Base-by-base conservation (phyloP, 2,113 vertebrate species). In the Litocranius walleri region DNA sequence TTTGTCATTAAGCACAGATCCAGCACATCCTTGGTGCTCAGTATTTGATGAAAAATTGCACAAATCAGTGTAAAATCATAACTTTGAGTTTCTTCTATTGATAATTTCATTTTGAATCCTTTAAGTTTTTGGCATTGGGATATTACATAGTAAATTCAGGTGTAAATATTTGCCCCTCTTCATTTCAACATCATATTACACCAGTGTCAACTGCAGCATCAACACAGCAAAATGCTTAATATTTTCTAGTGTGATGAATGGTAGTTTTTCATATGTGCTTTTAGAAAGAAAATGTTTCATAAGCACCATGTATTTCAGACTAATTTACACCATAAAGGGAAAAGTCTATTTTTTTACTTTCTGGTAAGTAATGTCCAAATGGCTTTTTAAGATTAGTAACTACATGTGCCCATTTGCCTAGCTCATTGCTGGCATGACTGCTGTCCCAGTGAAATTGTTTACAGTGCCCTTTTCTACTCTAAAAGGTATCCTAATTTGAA, bases 281-380 rank as follows among this genome's bases (percentile, higher is more conserved):
- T 50, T 77, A 56, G 54, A 93, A 71, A 95, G 17, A 93, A 96
- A 97, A 67, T 40, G 15, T 95, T 94, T 71, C 40, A 33, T 50
- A 81, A 97, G 29, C 30, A 61, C 56, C 16, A 52, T 71, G 7
- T 92, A 48, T 85, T 78, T 57, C 13, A 50, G 45, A 71, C 9
- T 89, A 78, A 78, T 89, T 78, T 87, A 91, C 23, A 93, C 67
- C 45, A 52, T 25, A 56, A 94, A 78, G 12, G 36, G 33, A 36
- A 83, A 40, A 54, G 30, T 30, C 12, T 71, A 57, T 74, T 90
- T 36, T 64, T 91, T 29, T 45, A 48, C 15, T 74, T 84, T 21
- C 54, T 61, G 30, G 27, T 61, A 95, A 45, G 25, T 64, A 17
- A 2, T 4, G 52, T 25, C 19, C 43, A 86, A 59, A n/a, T 40